Percentiles rank a stretch among this genome's conserved stretches.
Evolutionary conservation across 2,113 vertebrate genomes (phyloP).

Genomic region (Thymallus thymallus): DNA sequence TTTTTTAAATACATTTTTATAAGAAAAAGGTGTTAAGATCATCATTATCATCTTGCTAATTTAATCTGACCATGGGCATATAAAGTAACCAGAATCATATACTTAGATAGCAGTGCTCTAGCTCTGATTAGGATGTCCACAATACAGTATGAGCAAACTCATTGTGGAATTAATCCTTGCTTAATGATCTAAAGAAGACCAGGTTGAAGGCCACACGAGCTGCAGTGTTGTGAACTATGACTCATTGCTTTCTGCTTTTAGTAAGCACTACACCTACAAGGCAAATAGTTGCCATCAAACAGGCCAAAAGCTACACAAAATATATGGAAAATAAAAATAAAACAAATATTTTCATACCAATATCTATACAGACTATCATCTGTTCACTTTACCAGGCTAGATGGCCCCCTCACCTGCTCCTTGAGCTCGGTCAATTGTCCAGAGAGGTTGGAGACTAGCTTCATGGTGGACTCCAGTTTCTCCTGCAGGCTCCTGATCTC

Average conservation of each 20-base stretch:
- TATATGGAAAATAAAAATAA: background rate
- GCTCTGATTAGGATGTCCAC: background rate
- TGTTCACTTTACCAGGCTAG: background rate
- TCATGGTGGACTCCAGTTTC: constrained; percentile 97
- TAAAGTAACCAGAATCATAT: background rate
- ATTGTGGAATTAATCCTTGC: constrained; percentile 5
- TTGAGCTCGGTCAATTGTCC: constrained; percentile 95
- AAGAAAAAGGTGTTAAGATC: no score
- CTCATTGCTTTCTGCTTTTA: constrained; percentile 5
- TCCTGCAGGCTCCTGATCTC: constrained; percentile 96
- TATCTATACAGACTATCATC: background rate
- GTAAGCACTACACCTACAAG: background rate
- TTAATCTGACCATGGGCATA: background rate
- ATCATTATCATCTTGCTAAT: no score
- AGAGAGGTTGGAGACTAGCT: constrained; percentile 91
- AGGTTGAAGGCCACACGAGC: constrained; percentile 7
- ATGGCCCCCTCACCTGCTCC: constrained; percentile 82
- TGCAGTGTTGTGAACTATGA: constrained; percentile 1
- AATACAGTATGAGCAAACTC: background rate
- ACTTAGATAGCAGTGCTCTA: background rate
- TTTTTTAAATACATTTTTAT: no score
- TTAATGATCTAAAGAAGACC: constrained; percentile 4
- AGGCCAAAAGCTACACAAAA: background rate
- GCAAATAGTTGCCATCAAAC: background rate
- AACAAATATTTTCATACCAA: background rate